Base-by-base conservation (phyloP, 2,113 vertebrate genomes). In the Callionymus lyra region DNA sequence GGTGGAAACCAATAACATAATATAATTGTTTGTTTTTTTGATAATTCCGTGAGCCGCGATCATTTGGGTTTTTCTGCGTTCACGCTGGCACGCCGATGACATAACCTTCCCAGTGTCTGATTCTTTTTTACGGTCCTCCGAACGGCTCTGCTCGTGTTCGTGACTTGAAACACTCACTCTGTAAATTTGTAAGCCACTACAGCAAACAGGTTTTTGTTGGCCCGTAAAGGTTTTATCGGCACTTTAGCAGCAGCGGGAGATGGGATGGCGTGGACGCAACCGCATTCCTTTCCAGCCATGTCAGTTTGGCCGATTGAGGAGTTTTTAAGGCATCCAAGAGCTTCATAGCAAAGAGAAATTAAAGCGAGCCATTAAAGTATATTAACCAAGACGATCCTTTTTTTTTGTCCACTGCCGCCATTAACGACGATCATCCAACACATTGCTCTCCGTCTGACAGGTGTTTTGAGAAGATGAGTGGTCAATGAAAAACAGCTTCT, bases 221-320 rank as follows among this genome's bases (percentile, higher is more conserved):
- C 65, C 71, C 44, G 67, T 86, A 86, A 87, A 86, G 65, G 70
- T 84, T 85, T 86, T 84, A 84, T 81, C 77, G 49, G 71, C 70
- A 77, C 84, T 83, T 82, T 72, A 73, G 55, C 68, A 84, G 61
- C 86, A 85, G 82, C 71, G 18, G 86, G 84, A 82, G 84, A 68
- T 58, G 62, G 60, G 45, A 56, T 69, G 65, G 70, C 45, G 19
- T 51, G 59, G 70, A 82, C 73, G 79, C 56, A 76, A 65, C 69
- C 76, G 74, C 86, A 86, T 86, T 86, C 86, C 82, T 82, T 85
- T 80, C 51, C 44, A 70, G 56, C 71, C 76, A 85, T 83, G 84
- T 86, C 78, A 86, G 72, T 70, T 70, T 63, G 71, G 59, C 69
- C 70, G 60, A 77, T 76, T n/a, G 77, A 74, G 55, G 60, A 54